Evolutionary conservation across 2,797 vertebrate species (phyloP), one percentile per base, ranked within the genome.

Genomic region (Melanotaenia nigrans): DNA sequence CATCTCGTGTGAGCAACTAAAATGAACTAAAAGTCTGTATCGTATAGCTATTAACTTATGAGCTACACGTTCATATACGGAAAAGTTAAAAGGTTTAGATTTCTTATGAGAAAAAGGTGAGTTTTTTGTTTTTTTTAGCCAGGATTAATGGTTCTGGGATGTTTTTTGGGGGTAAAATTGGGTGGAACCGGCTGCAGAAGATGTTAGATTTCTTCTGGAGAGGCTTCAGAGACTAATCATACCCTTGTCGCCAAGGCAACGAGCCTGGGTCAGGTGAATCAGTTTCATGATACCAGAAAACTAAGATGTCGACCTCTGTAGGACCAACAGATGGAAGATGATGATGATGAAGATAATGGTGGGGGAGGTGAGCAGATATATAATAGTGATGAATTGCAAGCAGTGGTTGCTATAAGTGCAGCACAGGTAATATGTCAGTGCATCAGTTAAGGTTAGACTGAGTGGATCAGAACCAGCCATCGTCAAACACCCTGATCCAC

Each of bases 391-490:
- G 69, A n/a, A 47, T 66, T 73, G 65, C 81, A 71, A 90, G 87
- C 83, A 60, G 71, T 68, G 62, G 61, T 73, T 80, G 62, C 73
- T 87, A 85, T 81, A 88, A 78, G 87, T 85, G 86, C 85, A 83
- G 90, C 28, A 76, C 78, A 82, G 83, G 76, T 78, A 81, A 84
- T 2, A 40, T 59, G 84, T 87, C 82, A 81, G 85, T 86, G 87
- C 82, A 72, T 87, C 67, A 38, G 59, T 64, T 62, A 28, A 55
- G 58, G 78, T 89, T 83, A 81, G 65, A 71, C 71, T 54, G 78
- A 75, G 74, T 75, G 71, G 68, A 77, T 66, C 61, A 58, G 82
- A 73, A 56, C 70, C 56, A 28, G 81, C 66, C 61, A 54, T 62
- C 65, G 38, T 40, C 70, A 28, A 53, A 36, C 12, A 6, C 56